Percentiles rank a stretch among this genome's conserved stretches.
Conservation (phyloP, 2,888 invertebrate genomes). For the Aspidiotus rigidus region DNA sequence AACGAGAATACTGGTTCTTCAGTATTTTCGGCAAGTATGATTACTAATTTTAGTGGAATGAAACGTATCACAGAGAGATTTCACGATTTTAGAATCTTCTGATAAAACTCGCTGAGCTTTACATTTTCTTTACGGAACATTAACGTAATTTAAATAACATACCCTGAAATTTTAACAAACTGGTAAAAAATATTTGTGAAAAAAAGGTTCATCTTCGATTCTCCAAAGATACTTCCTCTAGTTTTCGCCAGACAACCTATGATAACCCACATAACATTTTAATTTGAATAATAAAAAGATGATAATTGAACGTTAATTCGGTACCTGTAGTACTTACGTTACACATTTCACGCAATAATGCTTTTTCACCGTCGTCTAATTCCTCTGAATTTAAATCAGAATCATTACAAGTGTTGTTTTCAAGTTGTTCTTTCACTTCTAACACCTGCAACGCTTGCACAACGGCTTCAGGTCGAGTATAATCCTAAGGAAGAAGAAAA, state of each 20-base stretch:
- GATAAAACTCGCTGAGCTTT: no score
- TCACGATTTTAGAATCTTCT: no score
- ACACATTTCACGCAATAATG: constrained; percentile 89
- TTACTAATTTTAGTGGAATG: no score
- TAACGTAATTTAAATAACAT: no score
- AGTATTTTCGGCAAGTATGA: no score
- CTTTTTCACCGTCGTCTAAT: constrained; percentile 73
- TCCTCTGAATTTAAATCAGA: constrained; percentile 36
- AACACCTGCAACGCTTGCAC: constrained; percentile 85
- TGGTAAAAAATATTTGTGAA: no score
- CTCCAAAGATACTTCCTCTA: constrained; percentile 70
- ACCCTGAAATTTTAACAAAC: no score
- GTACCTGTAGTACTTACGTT: constrained; percentile 54
- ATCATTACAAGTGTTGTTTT: constrained; percentile 45
- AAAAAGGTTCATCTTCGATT: constrained; percentile 41
- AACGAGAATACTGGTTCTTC: no score
- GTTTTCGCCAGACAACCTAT: constrained; percentile 79
- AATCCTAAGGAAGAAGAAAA: constrained; percentile 19
- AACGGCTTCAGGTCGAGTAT: constrained; percentile 71
- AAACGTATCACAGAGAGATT: no score
- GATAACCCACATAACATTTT: constrained; percentile 36
- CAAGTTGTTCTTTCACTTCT: constrained; percentile 79
- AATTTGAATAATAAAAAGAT: background rate
- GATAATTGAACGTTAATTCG: background rate
- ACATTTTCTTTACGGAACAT: no score